phyloP scores from a whole-genome alignment of 2,113 vertebrate species.

The Plecotus auritus region DNA sequence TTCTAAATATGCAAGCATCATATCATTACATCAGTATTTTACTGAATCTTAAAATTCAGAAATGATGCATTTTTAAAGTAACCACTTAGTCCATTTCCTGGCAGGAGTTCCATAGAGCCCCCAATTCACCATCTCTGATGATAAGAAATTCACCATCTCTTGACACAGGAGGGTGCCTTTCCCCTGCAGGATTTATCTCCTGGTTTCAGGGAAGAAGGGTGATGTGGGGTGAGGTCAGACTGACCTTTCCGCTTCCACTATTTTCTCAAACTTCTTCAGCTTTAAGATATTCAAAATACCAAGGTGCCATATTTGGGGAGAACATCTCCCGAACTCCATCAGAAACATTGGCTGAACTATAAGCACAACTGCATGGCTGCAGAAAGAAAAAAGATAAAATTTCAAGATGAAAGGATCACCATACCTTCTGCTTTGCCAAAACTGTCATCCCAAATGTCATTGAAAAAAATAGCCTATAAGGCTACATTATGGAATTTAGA shows the following conservation, averaged over 20 bases:
- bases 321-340: background rate
- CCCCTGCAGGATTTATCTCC: background rate
- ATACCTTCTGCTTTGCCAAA: background rate
- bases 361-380: background rate
- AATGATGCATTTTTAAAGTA: background rate
- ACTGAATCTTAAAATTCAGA: background rate
- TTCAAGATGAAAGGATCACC: background rate
- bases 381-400: background rate
- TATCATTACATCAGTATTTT: background rate
- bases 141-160: background rate
- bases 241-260: background rate
- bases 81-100: background rate
- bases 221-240: background rate
- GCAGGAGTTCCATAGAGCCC: background rate
- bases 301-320: background rate
- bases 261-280: background rate
- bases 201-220: background rate
- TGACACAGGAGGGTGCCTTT: background rate
- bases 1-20: background rate
- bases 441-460: background rate
- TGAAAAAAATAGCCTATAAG: background rate
- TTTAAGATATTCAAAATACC: background rate
- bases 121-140: background rate
- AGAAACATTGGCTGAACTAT: background rate
- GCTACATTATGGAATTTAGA: background rate